Percentiles rank a stretch among this genome's conserved stretches.
Evolutionary conservation across 2,797 vertebrate species (phyloP).

Genomic region (Meriones psammophilus): DNA sequence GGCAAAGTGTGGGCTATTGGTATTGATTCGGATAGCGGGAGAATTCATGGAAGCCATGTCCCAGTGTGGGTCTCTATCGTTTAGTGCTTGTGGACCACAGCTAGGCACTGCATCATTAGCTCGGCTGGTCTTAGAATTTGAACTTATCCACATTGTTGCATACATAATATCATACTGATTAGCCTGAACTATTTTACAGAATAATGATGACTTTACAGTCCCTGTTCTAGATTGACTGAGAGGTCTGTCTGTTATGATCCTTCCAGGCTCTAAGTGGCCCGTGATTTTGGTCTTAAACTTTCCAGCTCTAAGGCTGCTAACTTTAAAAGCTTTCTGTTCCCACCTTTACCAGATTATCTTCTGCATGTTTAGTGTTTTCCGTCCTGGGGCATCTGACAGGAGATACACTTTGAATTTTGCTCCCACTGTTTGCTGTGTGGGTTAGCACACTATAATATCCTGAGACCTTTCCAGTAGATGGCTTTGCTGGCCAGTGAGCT

Average conservation of each 20-base stretch:
- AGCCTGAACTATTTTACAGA: background rate
- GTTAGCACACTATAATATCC: background rate
- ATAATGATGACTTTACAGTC: background rate
- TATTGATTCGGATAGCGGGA: background rate
- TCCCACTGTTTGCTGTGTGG: background rate
- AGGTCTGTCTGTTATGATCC: background rate
- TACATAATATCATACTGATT: background rate
- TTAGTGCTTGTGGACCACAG: background rate
- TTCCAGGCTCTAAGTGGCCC: background rate
- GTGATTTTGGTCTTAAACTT: background rate
- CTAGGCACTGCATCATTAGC: background rate
- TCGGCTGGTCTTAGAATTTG: background rate
- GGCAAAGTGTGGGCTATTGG: background rate
- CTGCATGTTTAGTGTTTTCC: background rate
- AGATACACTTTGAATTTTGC: background rate
- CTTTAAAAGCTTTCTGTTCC: background rate
- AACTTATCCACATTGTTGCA: background rate
- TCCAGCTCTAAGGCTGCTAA: background rate
- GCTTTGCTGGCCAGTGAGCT: background rate
- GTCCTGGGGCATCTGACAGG: background rate
- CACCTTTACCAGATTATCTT: background rate
- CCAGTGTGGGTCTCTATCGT: background rate
- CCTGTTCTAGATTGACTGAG: background rate
- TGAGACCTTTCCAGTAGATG: background rate
- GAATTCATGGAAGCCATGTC: background rate